phyloP scores from a whole-genome alignment of 2,888 invertebrate species.

The Drosophila longiperda region DNA sequence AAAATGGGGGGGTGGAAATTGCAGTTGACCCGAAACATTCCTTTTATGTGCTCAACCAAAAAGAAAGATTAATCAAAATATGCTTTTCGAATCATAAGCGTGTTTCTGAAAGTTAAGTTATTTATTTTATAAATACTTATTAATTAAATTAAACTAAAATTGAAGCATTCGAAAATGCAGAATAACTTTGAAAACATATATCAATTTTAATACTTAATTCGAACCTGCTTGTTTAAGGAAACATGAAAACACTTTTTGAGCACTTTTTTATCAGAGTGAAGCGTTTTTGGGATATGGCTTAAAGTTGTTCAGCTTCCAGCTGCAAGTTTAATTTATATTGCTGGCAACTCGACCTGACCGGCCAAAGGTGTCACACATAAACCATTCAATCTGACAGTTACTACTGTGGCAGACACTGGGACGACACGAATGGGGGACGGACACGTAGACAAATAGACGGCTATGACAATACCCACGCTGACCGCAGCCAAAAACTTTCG shows the following conservation, averaged over 20 bases:
- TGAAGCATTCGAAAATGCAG: background rate
- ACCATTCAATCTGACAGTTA: conserved; percentile 77
- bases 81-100: background rate
- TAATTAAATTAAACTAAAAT: background rate
- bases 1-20: conserved; percentile 23
- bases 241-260: background rate
- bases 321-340: conserved; percentile 76
- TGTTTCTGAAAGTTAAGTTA: background rate
- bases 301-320: conserved; percentile 40
- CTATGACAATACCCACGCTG: conserved; percentile 60
- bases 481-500: conserved; percentile 75
- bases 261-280: conserved; percentile 3
- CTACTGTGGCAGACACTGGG: conserved; percentile 46
- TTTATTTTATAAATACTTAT: background rate
- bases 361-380: conserved; percentile 78
- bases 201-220: background rate
- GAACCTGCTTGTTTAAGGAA: background rate
- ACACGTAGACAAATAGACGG: conserved; percentile 9
- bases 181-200: fast-evolving
- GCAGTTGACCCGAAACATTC: conserved; percentile 48
- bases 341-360: conserved; percentile 63
- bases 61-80: conserved; percentile 24
- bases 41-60: conserved; percentile 18
- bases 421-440: conserved; percentile 3
- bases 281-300: conserved; percentile 33